A percentile compares a stretch with the other conserved stretches of the same genome.
Conservation (phyloP, 2,888 invertebrate genomes). For the Pycnomerus fuliginosus region DNA sequence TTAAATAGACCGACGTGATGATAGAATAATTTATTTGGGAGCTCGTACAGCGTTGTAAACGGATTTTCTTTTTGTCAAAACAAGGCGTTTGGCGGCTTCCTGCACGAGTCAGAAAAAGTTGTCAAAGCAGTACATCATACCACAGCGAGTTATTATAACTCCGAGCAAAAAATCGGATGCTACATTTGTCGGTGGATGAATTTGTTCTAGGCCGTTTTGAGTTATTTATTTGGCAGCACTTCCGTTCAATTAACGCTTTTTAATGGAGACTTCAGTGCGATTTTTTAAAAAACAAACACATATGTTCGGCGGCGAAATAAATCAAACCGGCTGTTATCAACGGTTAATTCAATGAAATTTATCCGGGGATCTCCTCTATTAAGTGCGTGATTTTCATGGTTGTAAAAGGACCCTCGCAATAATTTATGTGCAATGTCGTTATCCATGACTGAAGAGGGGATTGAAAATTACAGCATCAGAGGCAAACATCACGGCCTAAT, state of each 20-base stretch:
- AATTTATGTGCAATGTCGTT: constrained; percentile 42
- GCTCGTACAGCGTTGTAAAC: constrained; percentile 16
- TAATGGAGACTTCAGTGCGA: too few relatives aligned
- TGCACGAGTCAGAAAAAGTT: constrained; percentile 28
- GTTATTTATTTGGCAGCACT: constrained; percentile 33
- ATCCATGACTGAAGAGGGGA: constrained; percentile 37
- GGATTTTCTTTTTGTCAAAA: constrained; percentile 29
- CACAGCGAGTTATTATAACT: constrained; percentile 8
- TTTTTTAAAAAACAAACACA: too few relatives aligned
- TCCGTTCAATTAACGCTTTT: constrained; percentile 37
- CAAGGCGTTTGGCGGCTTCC: constrained; percentile 33
- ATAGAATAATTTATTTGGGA: constrained; percentile 41
- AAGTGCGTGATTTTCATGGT: constrained; percentile 45
- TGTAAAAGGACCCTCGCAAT: constrained; percentile 39
- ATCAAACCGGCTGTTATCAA: constrained; percentile 9
- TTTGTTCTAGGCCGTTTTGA: constrained; percentile 19
- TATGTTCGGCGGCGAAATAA: too few relatives aligned
- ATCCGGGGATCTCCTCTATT: constrained; percentile 39
- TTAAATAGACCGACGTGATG: constrained; percentile 41
- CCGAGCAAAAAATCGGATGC: constrained; percentile 20
- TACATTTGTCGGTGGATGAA: constrained; percentile 22
- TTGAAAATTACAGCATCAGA: too few relatives aligned
- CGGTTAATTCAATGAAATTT: constrained; percentile 41
- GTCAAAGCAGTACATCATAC: constrained; percentile 29
- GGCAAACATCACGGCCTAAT: too few relatives aligned